Conservation (phyloP, 1,140 invertebrate genomes). For the Oryctes rhinoceros region DNA sequence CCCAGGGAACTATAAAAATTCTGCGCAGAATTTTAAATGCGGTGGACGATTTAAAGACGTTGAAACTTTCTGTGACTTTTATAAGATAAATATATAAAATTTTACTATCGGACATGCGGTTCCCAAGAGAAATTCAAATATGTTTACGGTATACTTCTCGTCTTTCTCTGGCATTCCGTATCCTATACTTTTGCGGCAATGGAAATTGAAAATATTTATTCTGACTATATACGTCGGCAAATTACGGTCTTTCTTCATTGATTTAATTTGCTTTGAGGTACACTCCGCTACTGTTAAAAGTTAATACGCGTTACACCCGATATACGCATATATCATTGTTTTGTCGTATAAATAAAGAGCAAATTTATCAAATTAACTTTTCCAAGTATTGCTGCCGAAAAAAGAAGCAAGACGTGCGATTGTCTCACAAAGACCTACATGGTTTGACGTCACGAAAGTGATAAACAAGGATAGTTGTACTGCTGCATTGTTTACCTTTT, state of each 20-base stretch:
- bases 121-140: neutral
- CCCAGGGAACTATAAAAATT: slow-evolving; percentile 7
- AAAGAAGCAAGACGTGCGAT: too few relatives aligned
- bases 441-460: too few relatives aligned
- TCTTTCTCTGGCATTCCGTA: neutral
- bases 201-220: neutral
- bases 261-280: neutral
- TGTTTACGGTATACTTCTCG: neutral
- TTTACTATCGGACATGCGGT: slow-evolving; percentile 13
- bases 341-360: too few relatives aligned
- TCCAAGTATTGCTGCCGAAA: too few relatives aligned
- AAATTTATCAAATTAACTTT: too few relatives aligned
- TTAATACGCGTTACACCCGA: too few relatives aligned
- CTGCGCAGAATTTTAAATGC: slow-evolving; percentile 10
- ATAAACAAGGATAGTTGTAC: too few relatives aligned
- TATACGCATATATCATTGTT: too few relatives aligned
- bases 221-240: neutral
- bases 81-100: slow-evolving; percentile 20
- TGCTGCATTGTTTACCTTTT: too few relatives aligned
- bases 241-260: neutral
- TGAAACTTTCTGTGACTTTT: slow-evolving; percentile 3
- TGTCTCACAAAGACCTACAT: too few relatives aligned
- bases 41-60: neutral
- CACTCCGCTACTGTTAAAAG: too few relatives aligned
- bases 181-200: neutral